phyloP scores from a whole-genome alignment of 2,888 invertebrate genomes.

The Phragmatobia fuliginosa region DNA sequence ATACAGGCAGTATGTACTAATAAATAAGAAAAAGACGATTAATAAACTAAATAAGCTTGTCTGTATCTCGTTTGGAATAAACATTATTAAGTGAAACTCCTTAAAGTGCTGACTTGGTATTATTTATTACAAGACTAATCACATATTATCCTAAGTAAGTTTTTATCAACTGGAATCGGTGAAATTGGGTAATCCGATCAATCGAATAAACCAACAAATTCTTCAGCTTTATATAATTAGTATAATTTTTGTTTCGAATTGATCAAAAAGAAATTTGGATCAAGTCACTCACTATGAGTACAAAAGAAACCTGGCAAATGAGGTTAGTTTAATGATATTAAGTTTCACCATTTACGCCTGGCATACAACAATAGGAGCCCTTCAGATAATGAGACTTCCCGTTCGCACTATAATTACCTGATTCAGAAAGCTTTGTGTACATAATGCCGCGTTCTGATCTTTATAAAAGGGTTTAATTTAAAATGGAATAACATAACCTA shows the following conservation, averaged over 20 bases:
- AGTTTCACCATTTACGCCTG: not conserved
- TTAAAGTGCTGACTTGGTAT: too few species aligned
- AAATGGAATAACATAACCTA: not conserved
- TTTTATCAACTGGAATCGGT: too few species aligned
- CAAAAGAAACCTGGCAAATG: not conserved
- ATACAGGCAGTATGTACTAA: not conserved
- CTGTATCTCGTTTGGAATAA: too few species aligned
- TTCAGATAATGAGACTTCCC: not conserved
- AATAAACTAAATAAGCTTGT: too few species aligned
- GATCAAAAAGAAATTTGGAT: not conserved
- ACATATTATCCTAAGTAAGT: too few species aligned
- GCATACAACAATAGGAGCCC: not conserved
- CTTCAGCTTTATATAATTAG: too few species aligned
- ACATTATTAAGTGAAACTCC: too few species aligned
- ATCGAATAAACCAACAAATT: too few species aligned
- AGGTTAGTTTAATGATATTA: not conserved
- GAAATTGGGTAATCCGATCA: too few species aligned
- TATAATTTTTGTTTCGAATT: not conserved
- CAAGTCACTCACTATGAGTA: not conserved
- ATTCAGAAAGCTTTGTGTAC: not conserved
- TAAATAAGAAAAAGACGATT: too few species aligned
- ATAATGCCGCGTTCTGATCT: not conserved
- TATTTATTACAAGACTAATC: accelerated
- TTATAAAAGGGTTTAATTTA: not conserved
- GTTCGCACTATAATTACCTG: not conserved